phyloP scores from a whole-genome alignment of 2,113 vertebrate genomes.

The Furnarius figulus region DNA sequence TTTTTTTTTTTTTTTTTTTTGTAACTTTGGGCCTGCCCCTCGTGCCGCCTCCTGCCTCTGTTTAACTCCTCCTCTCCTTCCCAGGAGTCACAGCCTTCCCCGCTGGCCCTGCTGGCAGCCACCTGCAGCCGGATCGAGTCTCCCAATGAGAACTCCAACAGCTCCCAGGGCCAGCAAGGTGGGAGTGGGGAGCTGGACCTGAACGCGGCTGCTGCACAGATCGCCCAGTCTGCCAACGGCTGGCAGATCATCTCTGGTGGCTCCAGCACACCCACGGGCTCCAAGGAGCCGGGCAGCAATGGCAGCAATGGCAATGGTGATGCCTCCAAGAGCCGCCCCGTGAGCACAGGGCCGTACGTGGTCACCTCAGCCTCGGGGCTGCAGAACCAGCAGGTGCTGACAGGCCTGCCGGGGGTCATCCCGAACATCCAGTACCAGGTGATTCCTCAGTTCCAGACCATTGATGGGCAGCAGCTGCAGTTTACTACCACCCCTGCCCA shows the following conservation, averaged over 20 bases:
- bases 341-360: constrained; percentile 83
- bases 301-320: constrained; percentile 59
- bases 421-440: constrained; percentile 98
- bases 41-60: background rate
- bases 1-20: background rate
- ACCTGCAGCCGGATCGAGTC: constrained; percentile 97
- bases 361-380: constrained; percentile 81
- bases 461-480: constrained; percentile 93
- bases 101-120: constrained; percentile 92
- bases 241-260: constrained; percentile 91
- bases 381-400: constrained; percentile 91
- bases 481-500: constrained; percentile 79
- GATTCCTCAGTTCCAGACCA: constrained; percentile 94
- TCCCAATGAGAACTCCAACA: constrained; percentile 86
- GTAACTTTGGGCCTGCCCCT: background rate
- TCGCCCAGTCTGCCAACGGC: constrained; percentile 86
- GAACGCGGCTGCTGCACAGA: constrained; percentile 79
- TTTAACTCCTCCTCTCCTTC: constrained; percentile 56
- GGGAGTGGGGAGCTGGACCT: constrained; percentile 84
- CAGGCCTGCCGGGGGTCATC: constrained; percentile 86
- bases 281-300: constrained; percentile 75
- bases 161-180: constrained; percentile 79
- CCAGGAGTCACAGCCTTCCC: constrained; percentile 94
- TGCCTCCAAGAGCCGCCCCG: constrained; percentile 76
- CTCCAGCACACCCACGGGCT: constrained; percentile 75